Conservation (phyloP, 2,888 invertebrate genomes). For the Micropterix aruncella region DNA sequence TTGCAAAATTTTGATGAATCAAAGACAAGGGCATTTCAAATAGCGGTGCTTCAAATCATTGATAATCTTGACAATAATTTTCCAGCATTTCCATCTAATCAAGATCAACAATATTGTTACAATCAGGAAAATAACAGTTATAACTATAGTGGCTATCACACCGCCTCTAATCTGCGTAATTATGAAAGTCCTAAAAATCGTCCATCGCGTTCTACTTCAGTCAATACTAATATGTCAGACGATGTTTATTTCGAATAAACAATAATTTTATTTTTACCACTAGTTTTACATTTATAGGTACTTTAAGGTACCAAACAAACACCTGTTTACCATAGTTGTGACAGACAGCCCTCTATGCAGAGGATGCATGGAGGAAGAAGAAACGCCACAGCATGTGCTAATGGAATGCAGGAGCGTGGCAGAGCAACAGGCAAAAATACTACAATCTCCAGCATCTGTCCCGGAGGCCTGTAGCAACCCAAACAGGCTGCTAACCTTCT, state of each 20-base stretch:
- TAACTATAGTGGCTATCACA: conserved; percentile 9
- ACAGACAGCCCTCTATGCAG: no score
- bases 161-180: no score
- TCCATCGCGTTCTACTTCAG: conserved; percentile 10
- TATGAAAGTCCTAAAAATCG: conserved; percentile 10
- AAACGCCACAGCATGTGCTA: no score
- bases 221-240: conserved; percentile 9
- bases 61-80: conserved; percentile 11
- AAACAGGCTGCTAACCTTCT: no score
- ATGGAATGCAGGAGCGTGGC: no score
- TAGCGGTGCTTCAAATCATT: conserved; percentile 10
- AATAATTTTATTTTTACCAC: no score
- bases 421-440: no score
- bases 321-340: no score
- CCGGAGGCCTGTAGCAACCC: no score
- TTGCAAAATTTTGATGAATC: conserved; percentile 7
- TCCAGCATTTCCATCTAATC: conserved; percentile 10
- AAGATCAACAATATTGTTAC: conserved; percentile 7
- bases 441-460: no score
- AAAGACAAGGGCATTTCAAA: conserved; percentile 9
- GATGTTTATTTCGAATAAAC: conserved; percentile 9
- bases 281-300: conserved; percentile 9
- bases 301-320: conserved; percentile 6
- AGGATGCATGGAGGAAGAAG: no score
- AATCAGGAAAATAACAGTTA: conserved; percentile 9